Evolutionary conservation across 2,113 vertebrate genomes (phyloP).

Genomic region (Apistogramma diplotaenia): DNA sequence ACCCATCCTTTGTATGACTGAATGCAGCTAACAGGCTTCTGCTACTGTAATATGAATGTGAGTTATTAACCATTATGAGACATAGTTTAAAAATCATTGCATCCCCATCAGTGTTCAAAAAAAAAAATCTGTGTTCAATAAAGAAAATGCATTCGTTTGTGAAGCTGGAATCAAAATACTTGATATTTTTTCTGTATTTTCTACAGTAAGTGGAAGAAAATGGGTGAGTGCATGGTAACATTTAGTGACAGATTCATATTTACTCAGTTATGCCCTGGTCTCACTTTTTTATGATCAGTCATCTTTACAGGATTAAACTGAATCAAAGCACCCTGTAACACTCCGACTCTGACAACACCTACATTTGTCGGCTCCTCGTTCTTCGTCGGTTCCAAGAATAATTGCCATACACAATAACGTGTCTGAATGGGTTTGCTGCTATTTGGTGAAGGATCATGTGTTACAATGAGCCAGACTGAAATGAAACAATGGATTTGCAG

Average conservation of each 20-base stretch:
- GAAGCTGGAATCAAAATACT: not conserved
- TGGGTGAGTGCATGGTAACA: too few relatives aligned
- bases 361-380: slow-evolving; percentile 14
- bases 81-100: not conserved
- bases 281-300: not conserved
- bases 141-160: not conserved
- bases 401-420: slow-evolving; percentile 34
- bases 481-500: slow-evolving; percentile 53
- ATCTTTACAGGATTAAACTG: slow-evolving; percentile 1
- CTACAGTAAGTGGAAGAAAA: too few relatives aligned
- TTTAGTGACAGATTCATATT: not conserved
- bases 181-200: not conserved
- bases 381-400: slow-evolving; percentile 30
- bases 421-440: slow-evolving; percentile 59
- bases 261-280: not conserved
- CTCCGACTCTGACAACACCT: slow-evolving; percentile 25
- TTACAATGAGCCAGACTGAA: slow-evolving; percentile 64
- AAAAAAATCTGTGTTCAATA: too few relatives aligned
- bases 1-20: not conserved
- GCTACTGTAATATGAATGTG: not conserved
- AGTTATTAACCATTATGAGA: not conserved
- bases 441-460: slow-evolving; percentile 61
- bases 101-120: too few relatives aligned
- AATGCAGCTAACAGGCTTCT: not conserved
- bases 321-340: slow-evolving; percentile 1